A percentile compares a stretch with the other conserved stretches of the same genome.
phyloP scores from a whole-genome alignment of 2,797 vertebrate genomes.

The Parotocinclus haroldoi region DNA sequence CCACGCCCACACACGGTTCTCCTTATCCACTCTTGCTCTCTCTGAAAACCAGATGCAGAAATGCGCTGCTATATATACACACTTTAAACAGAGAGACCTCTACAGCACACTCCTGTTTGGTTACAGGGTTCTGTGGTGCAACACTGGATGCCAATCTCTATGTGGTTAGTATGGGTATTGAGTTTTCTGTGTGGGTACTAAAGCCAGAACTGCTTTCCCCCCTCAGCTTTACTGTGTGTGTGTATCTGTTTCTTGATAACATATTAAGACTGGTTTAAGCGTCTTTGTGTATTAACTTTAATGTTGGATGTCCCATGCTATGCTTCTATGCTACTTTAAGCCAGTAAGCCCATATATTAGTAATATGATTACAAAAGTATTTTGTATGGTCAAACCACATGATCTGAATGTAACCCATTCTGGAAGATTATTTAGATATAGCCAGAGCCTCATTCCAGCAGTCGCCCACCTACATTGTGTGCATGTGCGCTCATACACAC shows the following conservation, averaged over 20 bases:
- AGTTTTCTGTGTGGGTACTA: not conserved
- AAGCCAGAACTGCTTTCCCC: not conserved
- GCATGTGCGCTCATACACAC: no score
- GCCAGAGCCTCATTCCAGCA: no score
- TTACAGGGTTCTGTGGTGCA: constrained; percentile 30
- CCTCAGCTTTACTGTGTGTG: not conserved
- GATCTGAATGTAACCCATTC: no score
- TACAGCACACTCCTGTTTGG: constrained; percentile 39
- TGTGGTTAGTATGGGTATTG: constrained; percentile 19
- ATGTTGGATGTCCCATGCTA: no score
- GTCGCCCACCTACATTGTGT: no score
- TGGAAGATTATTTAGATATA: no score
- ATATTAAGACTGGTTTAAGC: not conserved
- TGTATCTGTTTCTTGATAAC: constrained; percentile 1
- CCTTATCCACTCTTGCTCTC: constrained; percentile 51
- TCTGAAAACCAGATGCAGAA: constrained; percentile 45
- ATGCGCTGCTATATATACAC: constrained; percentile 46
- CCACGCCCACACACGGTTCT: constrained; percentile 55
- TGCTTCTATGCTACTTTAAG: no score
- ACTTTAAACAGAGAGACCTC: constrained; percentile 47
- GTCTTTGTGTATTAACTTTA: not conserved
- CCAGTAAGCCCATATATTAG: no score
- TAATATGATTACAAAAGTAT: no score
- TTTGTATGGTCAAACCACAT: no score
- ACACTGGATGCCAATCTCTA: constrained; percentile 30